phyloP scores from a whole-genome alignment of 2,113 vertebrate genomes.

The Macquaria australasica region DNA sequence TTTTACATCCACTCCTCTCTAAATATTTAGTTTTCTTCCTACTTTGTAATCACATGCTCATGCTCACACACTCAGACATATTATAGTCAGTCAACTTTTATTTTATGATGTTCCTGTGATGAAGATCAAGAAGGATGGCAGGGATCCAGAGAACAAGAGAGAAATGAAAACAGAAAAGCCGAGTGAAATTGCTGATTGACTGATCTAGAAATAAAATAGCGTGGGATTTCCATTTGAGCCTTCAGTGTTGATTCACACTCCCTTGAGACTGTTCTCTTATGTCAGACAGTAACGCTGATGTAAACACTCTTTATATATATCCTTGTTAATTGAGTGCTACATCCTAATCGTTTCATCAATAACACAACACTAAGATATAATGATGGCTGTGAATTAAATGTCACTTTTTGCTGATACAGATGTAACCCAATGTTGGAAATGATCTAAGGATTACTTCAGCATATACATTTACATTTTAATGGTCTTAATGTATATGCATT shows the following conservation, averaged over 20 bases:
- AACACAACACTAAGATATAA: neutral
- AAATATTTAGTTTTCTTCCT: neutral
- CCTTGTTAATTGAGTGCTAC: conserved; percentile 5
- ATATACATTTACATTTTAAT: neutral
- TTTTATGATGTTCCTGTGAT: neutral
- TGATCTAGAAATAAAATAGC: neutral
- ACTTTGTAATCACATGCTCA: neutral
- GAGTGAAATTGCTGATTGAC: neutral
- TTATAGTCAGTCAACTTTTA: neutral
- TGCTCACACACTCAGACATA: neutral
- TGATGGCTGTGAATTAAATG: neutral
- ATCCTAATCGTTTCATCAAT: conserved; percentile 17
- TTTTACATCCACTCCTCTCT: neutral
- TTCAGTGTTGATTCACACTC: neutral
- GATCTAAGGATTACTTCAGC: neutral
- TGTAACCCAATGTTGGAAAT: neutral
- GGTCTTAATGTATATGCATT: neutral
- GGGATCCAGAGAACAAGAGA: neutral
- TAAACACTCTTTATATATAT: neutral
- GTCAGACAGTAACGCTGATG: conserved; percentile 15
- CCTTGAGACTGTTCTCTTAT: neutral
- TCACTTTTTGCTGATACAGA: conserved; percentile 1
- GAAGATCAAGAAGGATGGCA: neutral
- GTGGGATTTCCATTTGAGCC: neutral
- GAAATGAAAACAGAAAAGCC: neutral